These are phyloP conservation scores for Anthoscopus minutus DNA, from an alignment of 2,113 vertebrate genomes.

Conservation along the genomic window DNA sequence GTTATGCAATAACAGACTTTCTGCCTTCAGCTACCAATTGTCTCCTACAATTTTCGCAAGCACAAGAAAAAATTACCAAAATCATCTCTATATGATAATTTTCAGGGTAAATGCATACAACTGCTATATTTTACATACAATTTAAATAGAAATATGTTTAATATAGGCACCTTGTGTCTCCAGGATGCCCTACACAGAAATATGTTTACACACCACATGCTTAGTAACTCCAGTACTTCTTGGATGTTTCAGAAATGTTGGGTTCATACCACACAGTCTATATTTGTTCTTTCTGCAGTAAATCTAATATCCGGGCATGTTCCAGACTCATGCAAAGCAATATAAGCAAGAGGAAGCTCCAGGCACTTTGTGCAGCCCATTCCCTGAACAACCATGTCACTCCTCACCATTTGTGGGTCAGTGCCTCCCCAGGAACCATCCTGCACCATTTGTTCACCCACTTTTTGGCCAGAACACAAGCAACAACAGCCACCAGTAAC, in stretches of 20 bases:
- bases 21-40: neutral
- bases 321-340: neutral
- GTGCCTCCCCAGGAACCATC: neutral
- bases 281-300: neutral
- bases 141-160: neutral
- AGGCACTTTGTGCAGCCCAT: neutral
- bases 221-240: neutral
- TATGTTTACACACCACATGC: neutral
- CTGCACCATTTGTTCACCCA: neutral
- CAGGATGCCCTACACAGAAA: neutral
- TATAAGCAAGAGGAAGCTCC: neutral
- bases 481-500: neutral
- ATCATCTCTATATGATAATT: neutral
- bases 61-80: neutral
- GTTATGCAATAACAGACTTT: neutral
- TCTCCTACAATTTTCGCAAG: neutral
- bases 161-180: neutral
- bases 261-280: neutral
- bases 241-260: neutral
- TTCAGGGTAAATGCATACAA: neutral
- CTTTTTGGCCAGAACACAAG: neutral
- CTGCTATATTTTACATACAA: neutral
- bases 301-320: neutral
- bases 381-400: neutral
- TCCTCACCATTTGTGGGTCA: neutral